phyloP scores from a whole-genome alignment of 1,140 invertebrate species.

The Dinothrombium tinctorium region DNA sequence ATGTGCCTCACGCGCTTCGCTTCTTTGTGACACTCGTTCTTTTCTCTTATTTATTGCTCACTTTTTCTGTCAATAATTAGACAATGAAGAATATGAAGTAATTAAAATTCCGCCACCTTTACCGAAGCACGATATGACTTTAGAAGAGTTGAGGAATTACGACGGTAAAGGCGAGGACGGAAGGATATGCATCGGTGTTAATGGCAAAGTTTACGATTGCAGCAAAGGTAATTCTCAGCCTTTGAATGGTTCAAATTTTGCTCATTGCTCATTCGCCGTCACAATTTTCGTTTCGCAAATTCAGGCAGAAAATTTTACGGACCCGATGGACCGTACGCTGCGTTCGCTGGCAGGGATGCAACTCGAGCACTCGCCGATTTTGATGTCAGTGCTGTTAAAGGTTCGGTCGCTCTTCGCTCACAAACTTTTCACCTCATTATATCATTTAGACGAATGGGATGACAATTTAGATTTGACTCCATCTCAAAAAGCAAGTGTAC shows the following conservation, averaged over 20 bases:
- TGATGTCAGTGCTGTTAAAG: conserved; percentile 46
- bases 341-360: conserved; percentile 85
- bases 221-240: conserved; percentile 28
- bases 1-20: neutral
- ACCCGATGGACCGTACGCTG: conserved; percentile 79
- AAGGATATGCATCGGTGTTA: conserved; percentile 69
- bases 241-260: neutral
- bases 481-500: conserved; percentile 37
- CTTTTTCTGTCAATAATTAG: neutral
- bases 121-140: conserved; percentile 65
- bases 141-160: conserved; percentile 60
- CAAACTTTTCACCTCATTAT: neutral
- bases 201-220: conserved; percentile 86
- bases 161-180: conserved; percentile 57
- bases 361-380: conserved; percentile 81
- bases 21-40: neutral
- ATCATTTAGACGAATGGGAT: conserved; percentile 52
- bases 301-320: conserved; percentile 48
- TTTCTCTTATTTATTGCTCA: neutral
- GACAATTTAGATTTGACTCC: conserved; percentile 76
- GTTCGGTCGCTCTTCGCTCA: conserved; percentile 7
- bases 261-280: neutral
- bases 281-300: neutral
- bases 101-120: conserved; percentile 35
- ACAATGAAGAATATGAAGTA: neutral